Percentiles rank a stretch among this genome's conserved stretches.
Conservation (phyloP, 2,888 invertebrate genomes). For the Platycnemis pennipes region DNA sequence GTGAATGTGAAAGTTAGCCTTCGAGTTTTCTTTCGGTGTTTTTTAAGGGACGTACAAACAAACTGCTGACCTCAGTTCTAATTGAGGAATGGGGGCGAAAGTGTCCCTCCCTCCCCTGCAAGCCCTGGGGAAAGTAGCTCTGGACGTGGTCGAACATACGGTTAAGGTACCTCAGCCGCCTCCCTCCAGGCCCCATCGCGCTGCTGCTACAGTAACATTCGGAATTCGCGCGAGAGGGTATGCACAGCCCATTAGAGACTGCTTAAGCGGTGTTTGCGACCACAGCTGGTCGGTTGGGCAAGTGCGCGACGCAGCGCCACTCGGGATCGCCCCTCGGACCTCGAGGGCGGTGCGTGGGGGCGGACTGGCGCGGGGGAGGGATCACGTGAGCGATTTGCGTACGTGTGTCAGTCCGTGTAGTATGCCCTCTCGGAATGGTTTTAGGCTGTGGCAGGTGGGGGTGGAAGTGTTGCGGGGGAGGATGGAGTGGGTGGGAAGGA, state of each 20-base stretch:
- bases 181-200: not conserved
- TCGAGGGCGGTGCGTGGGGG: constrained; percentile 22
- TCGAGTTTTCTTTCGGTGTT: no score
- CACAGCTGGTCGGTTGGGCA: constrained; percentile 54
- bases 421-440: constrained; percentile 6
- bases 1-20: no score
- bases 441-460: not conserved
- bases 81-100: not conserved
- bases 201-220: constrained; percentile 12
- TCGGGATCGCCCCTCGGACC: not conserved
- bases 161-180: not conserved
- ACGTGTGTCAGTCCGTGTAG: not conserved
- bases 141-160: not conserved
- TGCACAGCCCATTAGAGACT: constrained; percentile 55
- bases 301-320: not conserved
- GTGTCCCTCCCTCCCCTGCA: not conserved
- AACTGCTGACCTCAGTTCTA: not conserved
- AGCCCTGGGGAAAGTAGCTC: not conserved
- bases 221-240: constrained; percentile 9
- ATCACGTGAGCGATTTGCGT: not conserved
- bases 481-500: not conserved
- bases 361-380: not conserved
- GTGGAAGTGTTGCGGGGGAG: no score
- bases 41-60: not conserved
- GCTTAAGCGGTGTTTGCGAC: constrained; percentile 59